These are phyloP conservation scores for Galerucella nymphaeae DNA, from an alignment of 2,888 invertebrate species.

Conservation along the genomic window DNA sequence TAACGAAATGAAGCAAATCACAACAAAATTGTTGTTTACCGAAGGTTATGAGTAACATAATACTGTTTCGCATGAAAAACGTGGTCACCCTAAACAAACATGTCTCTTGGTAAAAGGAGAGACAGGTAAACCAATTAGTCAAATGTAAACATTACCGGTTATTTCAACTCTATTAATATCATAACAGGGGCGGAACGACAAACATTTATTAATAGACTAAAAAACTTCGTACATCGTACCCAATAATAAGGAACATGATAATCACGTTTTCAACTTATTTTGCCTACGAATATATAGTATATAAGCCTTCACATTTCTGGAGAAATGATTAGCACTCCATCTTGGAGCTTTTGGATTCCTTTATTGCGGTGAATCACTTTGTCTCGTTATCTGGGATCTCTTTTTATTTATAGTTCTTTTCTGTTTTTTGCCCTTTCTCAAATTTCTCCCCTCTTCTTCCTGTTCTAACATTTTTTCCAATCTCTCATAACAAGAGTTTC, in stretches of 20 bases:
- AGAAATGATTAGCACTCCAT: too few species aligned
- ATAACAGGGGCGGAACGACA: neutral
- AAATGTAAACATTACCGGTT: conserved; percentile 52
- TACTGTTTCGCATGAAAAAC: conserved; percentile 46
- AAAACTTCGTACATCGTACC: too few species aligned
- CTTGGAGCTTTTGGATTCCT: neutral
- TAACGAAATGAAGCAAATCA: conserved; percentile 16
- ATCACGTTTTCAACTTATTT: too few species aligned
- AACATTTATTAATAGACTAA: neutral
- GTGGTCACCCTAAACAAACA: conserved; percentile 57
- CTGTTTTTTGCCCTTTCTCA: neutral
- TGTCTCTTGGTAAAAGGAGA: conserved; percentile 61
- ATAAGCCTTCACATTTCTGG: too few species aligned
- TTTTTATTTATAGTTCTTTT: neutral
- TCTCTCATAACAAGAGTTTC: neutral
- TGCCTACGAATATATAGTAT: too few species aligned
- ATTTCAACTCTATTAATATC: conserved; percentile 25
- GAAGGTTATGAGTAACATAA: conserved; percentile 42
- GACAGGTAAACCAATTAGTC: conserved; percentile 62
- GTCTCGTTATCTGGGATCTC: neutral
- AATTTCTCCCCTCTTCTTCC: neutral
- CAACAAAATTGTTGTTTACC: neutral
- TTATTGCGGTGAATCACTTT: neutral
- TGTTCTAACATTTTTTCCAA: neutral
- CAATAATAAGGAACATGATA: too few species aligned